Evolutionary conservation across 2,797 vertebrate species (phyloP).

Genomic region (Rhinophrynus dorsalis): DNA sequence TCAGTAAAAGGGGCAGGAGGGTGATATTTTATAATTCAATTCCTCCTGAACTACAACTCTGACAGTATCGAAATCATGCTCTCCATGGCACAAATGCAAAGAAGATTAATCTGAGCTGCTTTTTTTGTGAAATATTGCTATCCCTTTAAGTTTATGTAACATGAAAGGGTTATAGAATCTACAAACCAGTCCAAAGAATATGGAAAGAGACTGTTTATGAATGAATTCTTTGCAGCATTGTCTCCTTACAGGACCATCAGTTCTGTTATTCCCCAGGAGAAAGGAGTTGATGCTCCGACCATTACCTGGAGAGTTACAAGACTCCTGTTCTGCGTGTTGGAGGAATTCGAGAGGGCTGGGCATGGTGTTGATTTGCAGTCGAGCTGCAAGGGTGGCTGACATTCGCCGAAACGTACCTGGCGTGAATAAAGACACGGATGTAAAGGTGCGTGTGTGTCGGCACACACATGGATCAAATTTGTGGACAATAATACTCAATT

Average conservation of each 20-base stretch:
- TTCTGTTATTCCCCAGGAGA: background rate
- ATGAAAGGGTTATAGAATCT: too few relatives aligned
- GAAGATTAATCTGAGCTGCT: too few relatives aligned
- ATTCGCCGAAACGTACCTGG: background rate
- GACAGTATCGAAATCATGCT: too few relatives aligned
- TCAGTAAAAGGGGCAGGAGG: too few relatives aligned
- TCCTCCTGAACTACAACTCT: too few relatives aligned
- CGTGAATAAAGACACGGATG: background rate
- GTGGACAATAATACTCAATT: too few relatives aligned
- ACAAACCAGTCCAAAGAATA: background rate
- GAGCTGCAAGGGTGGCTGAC: constrained; percentile 5
- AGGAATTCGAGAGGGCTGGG: background rate
- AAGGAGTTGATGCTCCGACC: background rate
- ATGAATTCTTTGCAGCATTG: background rate
- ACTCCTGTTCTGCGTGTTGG: background rate
- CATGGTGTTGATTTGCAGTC: constrained; percentile 1
- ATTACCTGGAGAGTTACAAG: constrained; percentile 3
- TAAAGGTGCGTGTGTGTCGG: background rate
- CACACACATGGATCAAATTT: constrained; percentile 1
- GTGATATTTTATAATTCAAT: too few relatives aligned
- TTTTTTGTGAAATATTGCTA: too few relatives aligned
- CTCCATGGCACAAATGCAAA: too few relatives aligned
- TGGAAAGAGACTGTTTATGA: background rate
- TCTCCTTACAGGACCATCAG: too few relatives aligned
- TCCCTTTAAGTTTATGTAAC: too few relatives aligned